Percentiles rank a stretch among this genome's conserved stretches.
These are phyloP conservation scores for Aplidium turbinatum DNA, from an alignment of 23 tunicate species.

Conservation along the genomic window DNA sequence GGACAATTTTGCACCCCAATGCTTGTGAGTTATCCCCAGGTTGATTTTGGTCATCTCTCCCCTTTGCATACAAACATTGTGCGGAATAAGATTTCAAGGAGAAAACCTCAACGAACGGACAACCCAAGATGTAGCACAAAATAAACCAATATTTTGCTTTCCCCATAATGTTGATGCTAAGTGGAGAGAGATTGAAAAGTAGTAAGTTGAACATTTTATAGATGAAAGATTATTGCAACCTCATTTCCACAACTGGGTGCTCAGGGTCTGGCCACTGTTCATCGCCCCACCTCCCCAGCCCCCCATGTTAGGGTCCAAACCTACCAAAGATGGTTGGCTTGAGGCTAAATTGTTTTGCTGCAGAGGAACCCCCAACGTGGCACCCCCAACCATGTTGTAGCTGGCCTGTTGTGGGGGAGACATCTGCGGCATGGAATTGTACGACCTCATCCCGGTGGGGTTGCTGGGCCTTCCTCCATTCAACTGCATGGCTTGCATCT, in stretches of 20 bases:
- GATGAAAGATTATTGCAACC: too few species aligned
- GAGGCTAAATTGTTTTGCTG: slow-evolving; percentile 35
- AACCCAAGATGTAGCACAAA: too few species aligned
- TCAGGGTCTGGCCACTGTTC: slow-evolving; percentile 44
- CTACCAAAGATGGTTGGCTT: slow-evolving; percentile 50
- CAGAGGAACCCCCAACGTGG: slow-evolving; percentile 5
- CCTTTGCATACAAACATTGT: too few species aligned
- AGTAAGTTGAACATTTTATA: too few species aligned
- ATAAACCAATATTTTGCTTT: too few species aligned
- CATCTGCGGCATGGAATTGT: slow-evolving; percentile 67
- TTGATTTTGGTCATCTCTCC: too few species aligned
- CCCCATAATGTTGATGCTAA: too few species aligned
- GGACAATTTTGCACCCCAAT: too few species aligned
- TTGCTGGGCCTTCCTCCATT: slow-evolving; percentile 7
- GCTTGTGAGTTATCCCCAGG: too few species aligned
- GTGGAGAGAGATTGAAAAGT: too few species aligned
- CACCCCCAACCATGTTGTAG: not conserved
- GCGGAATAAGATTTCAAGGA: too few species aligned
- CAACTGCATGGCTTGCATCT: slow-evolving; percentile 49
- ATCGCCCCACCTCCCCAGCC: slow-evolving; percentile 26
- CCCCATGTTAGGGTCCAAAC: slow-evolving; percentile 37
- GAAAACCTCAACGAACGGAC: too few species aligned
- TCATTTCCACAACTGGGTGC: slow-evolving; percentile 61
- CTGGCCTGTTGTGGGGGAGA: slow-evolving; percentile 13
- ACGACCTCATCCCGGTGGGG: slow-evolving; percentile 38